Evolutionary conservation across 2,888 invertebrate genomes (phyloP), one percentile per base, ranked within the genome.

Genomic region (Dendrolimus houi): DNA sequence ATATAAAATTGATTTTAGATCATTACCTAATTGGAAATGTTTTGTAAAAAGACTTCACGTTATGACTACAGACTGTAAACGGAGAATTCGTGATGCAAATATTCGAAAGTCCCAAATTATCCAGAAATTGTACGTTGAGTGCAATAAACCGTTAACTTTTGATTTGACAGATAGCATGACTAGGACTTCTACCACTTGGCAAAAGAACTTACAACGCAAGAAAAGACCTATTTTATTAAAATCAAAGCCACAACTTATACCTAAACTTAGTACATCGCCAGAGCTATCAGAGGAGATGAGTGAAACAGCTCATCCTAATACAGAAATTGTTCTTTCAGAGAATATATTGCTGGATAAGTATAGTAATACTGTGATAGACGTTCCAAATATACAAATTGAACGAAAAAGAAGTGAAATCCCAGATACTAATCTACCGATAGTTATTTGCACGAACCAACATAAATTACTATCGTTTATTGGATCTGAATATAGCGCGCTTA

Each of bases 141-240:
- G 64, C 13, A 74, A 66, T 10, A 79, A 83, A 65, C 65, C 63
- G 52, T 80, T 87, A 1, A 87, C 89, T 0, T 87, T 87, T 68
- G 72, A 79, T 57, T 65, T 87, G 58, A 82, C 79, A 6, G 70
- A 77, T 9, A 68, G 71, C 54, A 66, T 85, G 52, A 71, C 69
- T 55, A 80, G 87, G 65, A 87, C 87, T 54, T 66, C 74, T 52
- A 66, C 66, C n/a, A 71, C 68, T 62, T 86, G 87, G 87, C 55
- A 70, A 59, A 57, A 62, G 55, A 60, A 77, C 29, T 61, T 73
- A 67, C 58, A 62, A 12, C 8, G 41, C 8, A 67, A 66, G 53
- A 64, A 65, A 63, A 56, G 42, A 9, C 62, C 64, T 57, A 53
- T 12, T 41, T 40, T 53, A 57, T 29, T 53, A 47, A 54, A 59